Evolutionary conservation across 2,888 invertebrate species (phyloP).

Genomic region (Eupeodes luniger): DNA sequence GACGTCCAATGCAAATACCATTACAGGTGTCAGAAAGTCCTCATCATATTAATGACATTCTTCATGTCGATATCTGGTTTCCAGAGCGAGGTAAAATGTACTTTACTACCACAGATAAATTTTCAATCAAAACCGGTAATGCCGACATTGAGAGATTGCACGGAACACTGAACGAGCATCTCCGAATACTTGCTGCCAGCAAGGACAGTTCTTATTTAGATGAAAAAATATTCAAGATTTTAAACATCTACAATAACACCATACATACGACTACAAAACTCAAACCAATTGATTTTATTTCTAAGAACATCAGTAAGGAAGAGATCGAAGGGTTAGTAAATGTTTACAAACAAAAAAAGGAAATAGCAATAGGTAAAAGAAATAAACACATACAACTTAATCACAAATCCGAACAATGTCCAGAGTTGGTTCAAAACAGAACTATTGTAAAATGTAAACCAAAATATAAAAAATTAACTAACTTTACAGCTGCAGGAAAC

Average conservation of each 20-base stretch:
- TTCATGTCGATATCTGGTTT: slow-evolving; percentile 6
- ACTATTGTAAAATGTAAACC: background rate
- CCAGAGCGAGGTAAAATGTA: slow-evolving; percentile 13
- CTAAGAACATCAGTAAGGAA: background rate
- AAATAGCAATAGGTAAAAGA: background rate
- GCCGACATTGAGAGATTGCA: too few relatives aligned
- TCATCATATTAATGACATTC: too few relatives aligned
- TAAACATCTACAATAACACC: background rate
- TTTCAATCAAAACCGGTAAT: too few relatives aligned
- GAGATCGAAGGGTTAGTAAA: background rate
- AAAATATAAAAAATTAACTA: background rate
- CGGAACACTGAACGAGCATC: background rate
- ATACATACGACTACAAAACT: background rate
- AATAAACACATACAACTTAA: background rate
- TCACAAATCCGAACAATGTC: background rate
- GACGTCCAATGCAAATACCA: too few relatives aligned
- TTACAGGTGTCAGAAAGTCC: too few relatives aligned
- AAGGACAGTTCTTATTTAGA: background rate
- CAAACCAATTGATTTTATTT: slow-evolving; percentile 11
- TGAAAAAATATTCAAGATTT: slow-evolving; percentile 16
- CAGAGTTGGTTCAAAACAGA: background rate
- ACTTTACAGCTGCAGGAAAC: background rate
- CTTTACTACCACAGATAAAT: background rate
- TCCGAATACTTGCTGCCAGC: background rate
- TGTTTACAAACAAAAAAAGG: background rate